Percentiles rank a stretch among this genome's conserved stretches.
Conservation (phyloP, 1,140 invertebrate species). For the Arion vulgaris region DNA sequence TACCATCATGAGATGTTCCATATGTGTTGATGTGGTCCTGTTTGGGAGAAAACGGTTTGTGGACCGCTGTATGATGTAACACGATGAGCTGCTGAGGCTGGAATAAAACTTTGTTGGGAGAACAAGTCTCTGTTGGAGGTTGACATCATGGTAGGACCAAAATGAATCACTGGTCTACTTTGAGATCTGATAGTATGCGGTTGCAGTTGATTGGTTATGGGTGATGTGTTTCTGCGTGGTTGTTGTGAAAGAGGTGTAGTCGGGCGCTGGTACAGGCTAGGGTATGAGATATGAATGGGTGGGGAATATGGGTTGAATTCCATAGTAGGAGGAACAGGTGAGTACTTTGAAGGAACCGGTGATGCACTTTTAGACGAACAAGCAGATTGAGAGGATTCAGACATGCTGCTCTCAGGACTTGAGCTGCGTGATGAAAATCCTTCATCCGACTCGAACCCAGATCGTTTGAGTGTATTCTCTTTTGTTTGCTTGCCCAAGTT, state of each 20-base stretch:
- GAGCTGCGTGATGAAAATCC: constrained; percentile 26
- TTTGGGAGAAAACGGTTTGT: neutral
- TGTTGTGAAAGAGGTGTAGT: neutral
- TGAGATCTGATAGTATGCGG: neutral
- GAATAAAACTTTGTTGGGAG: neutral
- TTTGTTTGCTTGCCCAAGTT: neutral
- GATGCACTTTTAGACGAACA: neutral
- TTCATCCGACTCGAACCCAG: constrained; percentile 11
- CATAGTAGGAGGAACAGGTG: neutral
- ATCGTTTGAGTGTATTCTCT: neutral
- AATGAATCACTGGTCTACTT: neutral
- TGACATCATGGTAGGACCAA: neutral
- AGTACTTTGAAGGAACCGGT: neutral
- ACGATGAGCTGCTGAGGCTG: neutral
- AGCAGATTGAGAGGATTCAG: neutral
- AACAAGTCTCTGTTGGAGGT: neutral
- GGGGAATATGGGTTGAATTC: constrained; percentile 25
- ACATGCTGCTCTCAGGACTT: constrained; percentile 8
- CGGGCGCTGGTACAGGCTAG: neutral
- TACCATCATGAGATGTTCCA: neutral
- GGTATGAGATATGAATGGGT: constrained; percentile 12
- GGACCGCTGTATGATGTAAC: constrained; percentile 11
- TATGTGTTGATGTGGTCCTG: neutral
- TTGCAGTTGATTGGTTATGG: neutral
- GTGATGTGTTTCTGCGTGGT: neutral